Conservation (phyloP, 1,140 invertebrate genomes). For the Pollicipes pollicipes region DNA sequence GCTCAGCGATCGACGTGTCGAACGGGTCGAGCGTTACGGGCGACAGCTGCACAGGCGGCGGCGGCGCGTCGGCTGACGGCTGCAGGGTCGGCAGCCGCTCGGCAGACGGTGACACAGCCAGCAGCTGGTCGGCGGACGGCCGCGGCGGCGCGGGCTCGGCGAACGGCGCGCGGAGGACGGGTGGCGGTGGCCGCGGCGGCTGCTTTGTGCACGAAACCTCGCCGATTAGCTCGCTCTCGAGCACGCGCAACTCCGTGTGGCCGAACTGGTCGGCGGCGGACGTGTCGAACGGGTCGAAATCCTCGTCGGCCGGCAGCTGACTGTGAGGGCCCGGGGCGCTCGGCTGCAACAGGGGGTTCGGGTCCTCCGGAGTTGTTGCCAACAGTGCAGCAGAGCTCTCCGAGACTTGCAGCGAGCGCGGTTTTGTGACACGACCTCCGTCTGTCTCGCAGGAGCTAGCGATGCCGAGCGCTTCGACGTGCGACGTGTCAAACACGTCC, state of each 20-base stretch:
- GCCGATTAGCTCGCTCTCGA: slow-evolving; percentile 41
- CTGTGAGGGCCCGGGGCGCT: not conserved
- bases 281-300: slow-evolving; percentile 63
- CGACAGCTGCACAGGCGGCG: not conserved
- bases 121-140: not conserved
- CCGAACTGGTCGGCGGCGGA: slow-evolving; percentile 49
- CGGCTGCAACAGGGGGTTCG: not conserved
- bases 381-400: not conserved
- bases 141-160: too few relatives aligned
- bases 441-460: slow-evolving; percentile 4
- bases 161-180: not conserved
- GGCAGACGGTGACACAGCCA: not conserved
- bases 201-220: not conserved
- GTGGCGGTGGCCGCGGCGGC: not conserved
- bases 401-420: not conserved
- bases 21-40: slow-evolving; percentile 48
- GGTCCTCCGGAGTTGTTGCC: not conserved
- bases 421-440: slow-evolving; percentile 3
- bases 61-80: not conserved
- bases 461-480: not conserved
- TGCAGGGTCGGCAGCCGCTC: not conserved
- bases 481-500: slow-evolving; percentile 4
- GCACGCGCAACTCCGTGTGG: slow-evolving; percentile 49
- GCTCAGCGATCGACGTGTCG: slow-evolving; percentile 54
- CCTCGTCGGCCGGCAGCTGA: slow-evolving; percentile 23